Percentiles rank a stretch among this genome's conserved stretches.
phyloP scores from a whole-genome alignment of 2,113 vertebrate species.

The Phyllostomus hastatus region DNA sequence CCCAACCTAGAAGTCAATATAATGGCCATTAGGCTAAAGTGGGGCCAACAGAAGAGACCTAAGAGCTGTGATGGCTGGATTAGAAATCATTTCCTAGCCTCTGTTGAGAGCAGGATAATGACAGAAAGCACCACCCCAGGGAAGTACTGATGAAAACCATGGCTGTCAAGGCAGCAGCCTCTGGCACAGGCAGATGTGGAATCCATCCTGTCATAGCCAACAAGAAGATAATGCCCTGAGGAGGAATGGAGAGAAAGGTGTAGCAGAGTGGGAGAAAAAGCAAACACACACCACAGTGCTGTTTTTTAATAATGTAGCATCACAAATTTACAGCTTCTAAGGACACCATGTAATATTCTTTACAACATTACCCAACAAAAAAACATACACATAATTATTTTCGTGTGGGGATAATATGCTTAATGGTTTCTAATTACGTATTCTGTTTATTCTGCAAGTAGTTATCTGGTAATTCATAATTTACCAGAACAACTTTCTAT shows the following conservation, averaged over 20 bases:
- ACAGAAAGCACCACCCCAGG: neutral
- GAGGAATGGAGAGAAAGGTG: neutral
- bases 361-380: neutral
- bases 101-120: neutral
- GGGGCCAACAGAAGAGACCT: neutral
- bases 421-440: conserved; percentile 43
- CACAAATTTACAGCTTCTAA: neutral
- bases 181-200: neutral
- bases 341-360: neutral
- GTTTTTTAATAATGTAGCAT: neutral
- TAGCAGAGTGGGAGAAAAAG: neutral
- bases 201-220: neutral
- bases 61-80: neutral
- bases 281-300: neutral
- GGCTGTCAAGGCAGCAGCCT: neutral
- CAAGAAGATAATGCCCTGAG: neutral
- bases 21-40: neutral
- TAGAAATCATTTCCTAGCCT: neutral
- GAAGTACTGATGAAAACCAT: conserved; percentile 28
- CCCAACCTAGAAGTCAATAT: neutral
- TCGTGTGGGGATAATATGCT: conserved; percentile 41
- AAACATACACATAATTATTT: neutral
- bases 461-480: conserved; percentile 69
- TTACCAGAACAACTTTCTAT: conserved; percentile 64
- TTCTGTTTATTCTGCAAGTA: conserved; percentile 64